These are phyloP conservation scores for Orchesella flavescens DNA, from an alignment of 2,888 invertebrate species.

Conservation along the genomic window DNA sequence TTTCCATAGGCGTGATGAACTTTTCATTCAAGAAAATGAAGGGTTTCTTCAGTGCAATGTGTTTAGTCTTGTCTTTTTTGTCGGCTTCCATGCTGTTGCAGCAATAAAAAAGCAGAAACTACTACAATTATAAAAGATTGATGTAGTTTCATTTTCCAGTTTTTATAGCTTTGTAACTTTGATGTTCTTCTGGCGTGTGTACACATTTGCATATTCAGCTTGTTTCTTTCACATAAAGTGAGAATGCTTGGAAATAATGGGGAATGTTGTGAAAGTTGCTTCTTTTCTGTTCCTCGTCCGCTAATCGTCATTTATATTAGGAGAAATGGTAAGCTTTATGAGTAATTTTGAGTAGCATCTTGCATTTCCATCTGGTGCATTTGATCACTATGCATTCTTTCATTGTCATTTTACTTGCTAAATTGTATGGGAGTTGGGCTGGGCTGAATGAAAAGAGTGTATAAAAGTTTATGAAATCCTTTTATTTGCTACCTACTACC, in stretches of 20 bases:
- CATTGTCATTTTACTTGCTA: constrained; percentile 37
- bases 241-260: constrained; percentile 48
- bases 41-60: background rate
- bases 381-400: constrained; percentile 31
- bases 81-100: constrained; percentile 36
- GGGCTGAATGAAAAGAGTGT: constrained; percentile 6
- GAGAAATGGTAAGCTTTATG: constrained; percentile 41
- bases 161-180: constrained; percentile 59
- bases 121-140: constrained; percentile 64
- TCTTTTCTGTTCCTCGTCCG: constrained; percentile 3
- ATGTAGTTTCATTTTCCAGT: constrained; percentile 60
- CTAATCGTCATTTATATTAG: constrained; percentile 47
- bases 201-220: constrained; percentile 58
- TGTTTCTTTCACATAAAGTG: constrained; percentile 55
- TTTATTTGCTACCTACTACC: no score
- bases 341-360: constrained; percentile 47
- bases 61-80: constrained; percentile 35
- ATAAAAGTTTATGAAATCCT: constrained; percentile 29
- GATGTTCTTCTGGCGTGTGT: constrained; percentile 48
- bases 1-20: constrained; percentile 46
- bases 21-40: constrained; percentile 46
- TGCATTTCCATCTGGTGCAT: constrained; percentile 51
- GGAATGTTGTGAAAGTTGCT: constrained; percentile 45
- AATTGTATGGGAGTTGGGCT: constrained; percentile 31
- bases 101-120: constrained; percentile 59